These are phyloP conservation scores for Onychorhynchus coronatus DNA, from an alignment of 2,113 vertebrate species.

Conservation along the genomic window DNA sequence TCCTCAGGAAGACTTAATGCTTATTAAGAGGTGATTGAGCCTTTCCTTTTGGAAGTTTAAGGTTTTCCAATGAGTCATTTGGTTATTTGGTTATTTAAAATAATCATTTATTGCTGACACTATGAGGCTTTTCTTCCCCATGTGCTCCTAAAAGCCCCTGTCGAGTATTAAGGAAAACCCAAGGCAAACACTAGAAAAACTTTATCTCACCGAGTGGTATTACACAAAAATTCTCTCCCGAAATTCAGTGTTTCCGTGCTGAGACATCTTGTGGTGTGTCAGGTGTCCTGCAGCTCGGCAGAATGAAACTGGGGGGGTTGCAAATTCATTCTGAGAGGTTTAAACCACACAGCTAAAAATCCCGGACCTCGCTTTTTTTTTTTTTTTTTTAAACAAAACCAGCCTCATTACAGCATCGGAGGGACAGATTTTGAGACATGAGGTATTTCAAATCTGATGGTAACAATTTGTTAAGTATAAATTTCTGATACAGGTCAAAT, in stretches of 20 bases:
- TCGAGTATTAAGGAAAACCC: not conserved
- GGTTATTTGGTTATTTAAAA: not conserved
- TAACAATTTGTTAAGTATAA: not conserved
- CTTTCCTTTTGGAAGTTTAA: not conserved
- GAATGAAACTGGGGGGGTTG: fast-evolving
- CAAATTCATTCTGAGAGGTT: not conserved
- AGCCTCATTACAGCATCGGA: not conserved
- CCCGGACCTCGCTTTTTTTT: not conserved
- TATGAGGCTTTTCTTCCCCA: not conserved
- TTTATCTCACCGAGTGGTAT: not conserved
- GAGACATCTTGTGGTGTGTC: slow-evolving; percentile 44
- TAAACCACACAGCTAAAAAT: not conserved
- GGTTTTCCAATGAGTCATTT: not conserved
- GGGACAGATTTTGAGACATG: not conserved
- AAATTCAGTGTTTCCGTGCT: not conserved
- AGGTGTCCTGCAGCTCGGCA: not conserved
- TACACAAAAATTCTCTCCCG: fast-evolving
- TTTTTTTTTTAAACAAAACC: not conserved
- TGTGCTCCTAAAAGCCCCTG: not conserved
- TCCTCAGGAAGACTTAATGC: not conserved
- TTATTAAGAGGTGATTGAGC: not conserved
- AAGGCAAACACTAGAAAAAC: not conserved
- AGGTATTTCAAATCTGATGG: not conserved
- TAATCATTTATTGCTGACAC: not conserved
- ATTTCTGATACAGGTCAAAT: not conserved